These are phyloP conservation scores for Halictus ligatus DNA, from an alignment of 2,888 invertebrate species.

Conservation along the genomic window DNA sequence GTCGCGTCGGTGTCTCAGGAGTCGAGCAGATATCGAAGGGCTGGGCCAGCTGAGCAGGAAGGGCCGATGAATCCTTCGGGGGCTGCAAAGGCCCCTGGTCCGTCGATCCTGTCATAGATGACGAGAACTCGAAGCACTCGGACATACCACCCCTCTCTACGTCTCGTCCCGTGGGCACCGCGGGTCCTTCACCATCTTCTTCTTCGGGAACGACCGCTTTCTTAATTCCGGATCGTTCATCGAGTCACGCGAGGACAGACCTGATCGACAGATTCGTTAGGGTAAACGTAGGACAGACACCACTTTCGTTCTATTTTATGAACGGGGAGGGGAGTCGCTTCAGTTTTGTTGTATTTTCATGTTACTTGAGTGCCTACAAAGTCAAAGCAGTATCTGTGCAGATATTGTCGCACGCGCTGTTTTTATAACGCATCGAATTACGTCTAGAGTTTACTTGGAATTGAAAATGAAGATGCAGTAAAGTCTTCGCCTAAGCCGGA, in stretches of 20 bases:
- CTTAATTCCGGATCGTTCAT: conserved; percentile 47
- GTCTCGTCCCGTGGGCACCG: conserved; percentile 60
- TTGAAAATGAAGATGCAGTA: too few species aligned
- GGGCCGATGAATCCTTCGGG: conserved; percentile 83
- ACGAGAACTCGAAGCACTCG: conserved; percentile 73
- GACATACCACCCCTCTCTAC: conserved; percentile 74
- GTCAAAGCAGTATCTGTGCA: too few species aligned
- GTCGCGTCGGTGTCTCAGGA: conserved; percentile 82
- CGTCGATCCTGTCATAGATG: conserved; percentile 80
- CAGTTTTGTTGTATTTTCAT: too few species aligned
- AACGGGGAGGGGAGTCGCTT: too few species aligned
- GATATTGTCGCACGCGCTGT: too few species aligned
- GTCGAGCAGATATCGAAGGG: conserved; percentile 83
- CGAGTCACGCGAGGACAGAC: conserved; percentile 35
- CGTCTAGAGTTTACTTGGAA: too few species aligned
- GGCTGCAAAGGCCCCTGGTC: conserved; percentile 74
- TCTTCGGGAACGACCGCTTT: conserved; percentile 18
- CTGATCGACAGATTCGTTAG: conserved; percentile 45
- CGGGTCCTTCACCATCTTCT: conserved; percentile 52
- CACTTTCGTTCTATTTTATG: too few species aligned
- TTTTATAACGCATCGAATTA: too few species aligned
- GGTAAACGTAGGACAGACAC: too few species aligned
- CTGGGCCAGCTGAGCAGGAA: conserved; percentile 80
- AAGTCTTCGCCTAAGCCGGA: too few species aligned
- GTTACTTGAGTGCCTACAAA: too few species aligned